Percentiles rank a stretch among this genome's conserved stretches.
Evolutionary conservation across 2,888 invertebrate genomes (phyloP).

Genomic region (Scaptomyza polygonia): DNA sequence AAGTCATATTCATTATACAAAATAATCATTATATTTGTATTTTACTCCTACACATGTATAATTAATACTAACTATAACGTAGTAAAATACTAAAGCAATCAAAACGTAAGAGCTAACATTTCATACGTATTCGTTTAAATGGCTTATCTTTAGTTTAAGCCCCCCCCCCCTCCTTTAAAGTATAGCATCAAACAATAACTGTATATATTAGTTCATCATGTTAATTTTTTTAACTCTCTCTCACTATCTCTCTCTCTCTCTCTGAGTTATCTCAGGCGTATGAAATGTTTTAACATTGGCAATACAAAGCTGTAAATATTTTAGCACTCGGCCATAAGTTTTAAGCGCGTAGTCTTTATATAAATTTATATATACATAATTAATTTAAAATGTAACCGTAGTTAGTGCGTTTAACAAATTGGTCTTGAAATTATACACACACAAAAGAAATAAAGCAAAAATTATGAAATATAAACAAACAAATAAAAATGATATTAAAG

Average conservation of each 20-base stretch:
- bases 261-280: conserved; percentile 46
- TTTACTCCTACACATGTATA: conserved; percentile 16
- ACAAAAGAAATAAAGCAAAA: conserved; percentile 33
- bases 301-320: conserved; percentile 39
- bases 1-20: conserved; percentile 35
- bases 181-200: conserved; percentile 4
- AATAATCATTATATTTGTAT: conserved; percentile 18
- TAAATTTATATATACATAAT: conserved; percentile 17
- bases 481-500: conserved; percentile 3
- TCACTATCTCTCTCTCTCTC: neutral
- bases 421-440: conserved; percentile 26
- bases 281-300: conserved; percentile 29
- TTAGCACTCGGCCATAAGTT: conserved; percentile 51
- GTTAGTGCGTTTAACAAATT: conserved; percentile 58
- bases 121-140: conserved; percentile 16
- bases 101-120: conserved; percentile 18
- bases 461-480: conserved; percentile 29
- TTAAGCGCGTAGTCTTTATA: conserved; percentile 42
- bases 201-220: conserved; percentile 35
- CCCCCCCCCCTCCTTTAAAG: neutral
- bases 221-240: conserved; percentile 22
- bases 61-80: conserved; percentile 13
- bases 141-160: neutral
- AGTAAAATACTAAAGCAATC: conserved; percentile 19
- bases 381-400: conserved; percentile 42